Conservation (phyloP, 1,140 invertebrate species). For the Drosophila ironensis region DNA sequence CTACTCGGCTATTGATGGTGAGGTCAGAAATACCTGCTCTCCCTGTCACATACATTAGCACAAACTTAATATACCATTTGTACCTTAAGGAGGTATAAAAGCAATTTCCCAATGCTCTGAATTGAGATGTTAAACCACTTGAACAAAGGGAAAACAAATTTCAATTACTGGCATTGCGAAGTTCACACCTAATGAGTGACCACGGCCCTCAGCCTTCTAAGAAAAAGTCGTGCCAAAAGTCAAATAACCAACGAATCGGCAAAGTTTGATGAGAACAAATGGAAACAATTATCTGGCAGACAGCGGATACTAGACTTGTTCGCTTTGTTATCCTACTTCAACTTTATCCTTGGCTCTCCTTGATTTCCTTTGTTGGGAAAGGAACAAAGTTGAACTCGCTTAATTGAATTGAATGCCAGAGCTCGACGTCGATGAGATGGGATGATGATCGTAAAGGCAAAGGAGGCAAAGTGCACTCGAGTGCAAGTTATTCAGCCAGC, state of each 20-base stretch:
- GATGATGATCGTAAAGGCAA: too few species aligned
- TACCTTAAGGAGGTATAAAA: too few species aligned
- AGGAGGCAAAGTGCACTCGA: slow-evolving; percentile 54
- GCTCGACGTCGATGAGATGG: slow-evolving; percentile 11
- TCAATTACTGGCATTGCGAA: slow-evolving; percentile 5
- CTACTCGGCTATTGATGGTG: too few species aligned
- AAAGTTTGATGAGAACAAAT: slow-evolving; percentile 60
- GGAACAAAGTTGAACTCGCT: slow-evolving; percentile 41
- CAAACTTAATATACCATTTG: too few species aligned
- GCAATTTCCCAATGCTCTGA: too few species aligned
- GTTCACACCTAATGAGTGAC: slow-evolving; percentile 1
- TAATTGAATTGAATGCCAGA: slow-evolving; percentile 76
- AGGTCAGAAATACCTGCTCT: too few species aligned
- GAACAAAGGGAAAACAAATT: too few species aligned
- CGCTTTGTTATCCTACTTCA: slow-evolving; percentile 31
- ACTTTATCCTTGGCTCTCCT: slow-evolving; percentile 30
- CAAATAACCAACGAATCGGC: slow-evolving; percentile 44
- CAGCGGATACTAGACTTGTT: slow-evolving; percentile 13
- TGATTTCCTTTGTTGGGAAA: not conserved
- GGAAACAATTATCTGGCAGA: slow-evolving; percentile 59
- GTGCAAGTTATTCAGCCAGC: slow-evolving; percentile 29
- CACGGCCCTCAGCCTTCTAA: not conserved
- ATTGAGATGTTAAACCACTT: too few species aligned
- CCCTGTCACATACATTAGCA: too few species aligned
- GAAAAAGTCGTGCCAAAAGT: slow-evolving; percentile 29